Conservation (phyloP, 2,113 vertebrate species). For the Podiceps cristatus region DNA sequence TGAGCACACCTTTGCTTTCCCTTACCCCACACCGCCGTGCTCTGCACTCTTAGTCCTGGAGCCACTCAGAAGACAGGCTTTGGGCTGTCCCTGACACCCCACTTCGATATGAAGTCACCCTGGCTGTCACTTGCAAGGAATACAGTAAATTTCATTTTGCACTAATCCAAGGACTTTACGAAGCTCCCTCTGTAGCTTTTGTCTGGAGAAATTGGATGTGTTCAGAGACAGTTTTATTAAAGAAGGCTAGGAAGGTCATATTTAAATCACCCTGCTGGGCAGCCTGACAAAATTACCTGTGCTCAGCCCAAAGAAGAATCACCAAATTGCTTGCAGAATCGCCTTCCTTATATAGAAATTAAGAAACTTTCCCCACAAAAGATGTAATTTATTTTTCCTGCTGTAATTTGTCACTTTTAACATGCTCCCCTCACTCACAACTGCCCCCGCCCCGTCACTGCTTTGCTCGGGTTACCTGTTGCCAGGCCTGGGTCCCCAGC, state of each 20-base stretch:
- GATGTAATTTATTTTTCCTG: rapidly evolving
- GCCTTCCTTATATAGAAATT: neutral
- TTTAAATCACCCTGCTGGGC: neutral
- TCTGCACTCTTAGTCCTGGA: neutral
- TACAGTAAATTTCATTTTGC: neutral
- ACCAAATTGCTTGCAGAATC: rapidly evolving
- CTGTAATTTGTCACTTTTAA: neutral
- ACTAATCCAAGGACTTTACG: neutral
- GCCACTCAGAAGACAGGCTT: neutral
- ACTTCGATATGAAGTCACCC: rapidly evolving
- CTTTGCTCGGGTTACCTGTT: too few relatives aligned
- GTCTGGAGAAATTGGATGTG: neutral
- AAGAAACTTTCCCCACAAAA: neutral
- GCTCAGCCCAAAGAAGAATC: neutral
- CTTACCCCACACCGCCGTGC: rapidly evolving
- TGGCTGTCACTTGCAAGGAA: neutral
- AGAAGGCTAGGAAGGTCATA: neutral
- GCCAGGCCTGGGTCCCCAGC: neutral
- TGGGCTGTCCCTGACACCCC: neutral
- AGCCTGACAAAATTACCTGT: neutral
- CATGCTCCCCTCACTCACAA: rapidly evolving
- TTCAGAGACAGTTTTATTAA: neutral
- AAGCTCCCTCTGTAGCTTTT: neutral
- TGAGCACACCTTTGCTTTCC: neutral
- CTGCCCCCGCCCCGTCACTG: too few relatives aligned